Evolutionary conservation across 2,113 vertebrate species (phyloP), one percentile per base, ranked within the genome.

Genomic region (Ginglymostoma cirratum): DNA sequence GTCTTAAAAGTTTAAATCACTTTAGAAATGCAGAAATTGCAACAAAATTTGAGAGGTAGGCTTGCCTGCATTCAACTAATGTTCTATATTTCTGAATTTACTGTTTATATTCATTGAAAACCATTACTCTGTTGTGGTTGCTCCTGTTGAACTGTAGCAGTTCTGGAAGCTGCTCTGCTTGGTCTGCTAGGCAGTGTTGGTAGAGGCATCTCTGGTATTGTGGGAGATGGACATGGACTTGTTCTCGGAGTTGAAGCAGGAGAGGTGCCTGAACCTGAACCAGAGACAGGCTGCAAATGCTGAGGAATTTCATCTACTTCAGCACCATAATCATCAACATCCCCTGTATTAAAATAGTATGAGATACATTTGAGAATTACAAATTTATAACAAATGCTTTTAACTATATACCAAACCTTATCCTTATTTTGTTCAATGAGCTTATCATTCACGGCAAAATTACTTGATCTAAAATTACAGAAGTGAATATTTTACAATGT

Each of bases 231-330:
- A 97, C 98, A 99, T 80, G 99, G 99, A 96, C 99, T 99, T 87
- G 98, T 97, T 5, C 98, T 98, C 0, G 99, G 99, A 0, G 99
- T 99, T 3, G 98, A 98, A 94, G 98, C 96, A 0, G 99, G 99
- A 0, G 99, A 99, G 0, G 97, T 96, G 61, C 98, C 98, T 0
- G 98, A 97, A 85, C 98, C 98, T 0, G 97, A 97, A n/a, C 98
- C 97, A 0, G 97, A 97, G 0, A 98, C 97, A 0, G 98, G 98
- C 97, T 99, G 99, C 2, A 99, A 97, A 96, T 99, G 99, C 97
- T 99, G 99, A 34, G 99, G 98, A 83, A 99, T 98, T 96, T 99
- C 98, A 96, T 99, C 99, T 27, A 99, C 97, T 97, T 99, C 99
- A 12, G 98, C 97, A 94, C 97, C 97, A 0, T 98, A 97, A 96